Evolutionary conservation across 2,888 invertebrate species (phyloP).

Genomic region (Pollenia labialis): DNA sequence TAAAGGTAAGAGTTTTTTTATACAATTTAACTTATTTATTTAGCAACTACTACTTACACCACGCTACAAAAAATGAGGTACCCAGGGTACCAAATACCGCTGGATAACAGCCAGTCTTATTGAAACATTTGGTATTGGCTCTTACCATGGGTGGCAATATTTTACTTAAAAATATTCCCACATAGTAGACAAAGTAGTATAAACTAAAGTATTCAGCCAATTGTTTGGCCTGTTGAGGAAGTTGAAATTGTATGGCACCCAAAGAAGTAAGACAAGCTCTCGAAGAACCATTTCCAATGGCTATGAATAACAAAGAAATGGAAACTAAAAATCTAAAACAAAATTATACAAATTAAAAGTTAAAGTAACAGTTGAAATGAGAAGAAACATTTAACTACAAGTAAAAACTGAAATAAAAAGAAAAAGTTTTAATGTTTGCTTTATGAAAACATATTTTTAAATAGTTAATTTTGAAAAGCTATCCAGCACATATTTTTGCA

Average conservation of each 20-base stretch:
- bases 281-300: conserved; percentile 89
- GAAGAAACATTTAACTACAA: too few species aligned
- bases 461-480: too few species aligned
- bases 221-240: conserved; percentile 85
- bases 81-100: conserved; percentile 88
- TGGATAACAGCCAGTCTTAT: conserved; percentile 86
- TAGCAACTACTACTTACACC: conserved; percentile 84
- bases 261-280: conserved; percentile 89
- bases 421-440: too few species aligned
- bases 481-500: too few species aligned
- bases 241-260: conserved; percentile 88
- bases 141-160: conserved; percentile 87
- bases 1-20: conserved; percentile 20
- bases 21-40: not conserved
- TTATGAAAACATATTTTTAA: too few species aligned
- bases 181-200: conserved; percentile 87
- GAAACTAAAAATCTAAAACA: conserved; percentile 85
- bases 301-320: conserved; percentile 86
- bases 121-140: conserved; percentile 85
- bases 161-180: conserved; percentile 88
- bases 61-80: conserved; percentile 86
- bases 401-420: too few species aligned
- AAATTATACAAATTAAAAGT: not conserved
- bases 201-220: conserved; percentile 88
- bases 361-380: too few species aligned